Conservation (phyloP, 2,113 vertebrate species). For the Marcusenius ussheri region DNA sequence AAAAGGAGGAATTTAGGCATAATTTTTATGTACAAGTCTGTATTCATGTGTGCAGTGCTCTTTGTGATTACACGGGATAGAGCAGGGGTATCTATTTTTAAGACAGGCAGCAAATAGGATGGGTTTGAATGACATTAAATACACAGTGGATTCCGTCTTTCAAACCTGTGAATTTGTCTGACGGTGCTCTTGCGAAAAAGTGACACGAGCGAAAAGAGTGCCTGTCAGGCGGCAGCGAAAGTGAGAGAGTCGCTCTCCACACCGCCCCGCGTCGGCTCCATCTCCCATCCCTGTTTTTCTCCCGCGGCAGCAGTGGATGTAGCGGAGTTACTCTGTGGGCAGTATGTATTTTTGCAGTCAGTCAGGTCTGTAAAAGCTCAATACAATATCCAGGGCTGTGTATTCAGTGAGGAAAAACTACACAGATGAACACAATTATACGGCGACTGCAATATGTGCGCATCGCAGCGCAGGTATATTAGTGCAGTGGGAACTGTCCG, state of each 20-base stretch:
- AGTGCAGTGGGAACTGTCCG: not conserved
- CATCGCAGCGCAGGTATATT: not conserved
- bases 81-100: constrained; percentile 2
- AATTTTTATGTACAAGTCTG: not conserved
- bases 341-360: constrained; percentile 10
- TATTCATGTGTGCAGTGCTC: not conserved
- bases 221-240: not conserved
- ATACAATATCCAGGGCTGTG: not conserved
- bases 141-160: constrained; percentile 9
- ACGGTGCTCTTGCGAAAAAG: not conserved
- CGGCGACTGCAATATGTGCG: not conserved
- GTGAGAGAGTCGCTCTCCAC: constrained; percentile 14
- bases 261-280: not conserved
- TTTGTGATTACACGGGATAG: not conserved
- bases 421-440: not conserved
- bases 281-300: not conserved
- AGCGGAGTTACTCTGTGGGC: not conserved
- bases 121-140: constrained; percentile 27
- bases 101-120: not conserved
- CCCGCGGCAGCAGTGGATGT: not conserved
- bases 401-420: not conserved
- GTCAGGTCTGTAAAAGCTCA: constrained; percentile 12
- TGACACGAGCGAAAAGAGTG: constrained; percentile 11
- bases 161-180: constrained; percentile 15
- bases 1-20: not conserved